Evolutionary conservation across 2,888 invertebrate species (phyloP).

Genomic region (Drosophila silvestris): DNA sequence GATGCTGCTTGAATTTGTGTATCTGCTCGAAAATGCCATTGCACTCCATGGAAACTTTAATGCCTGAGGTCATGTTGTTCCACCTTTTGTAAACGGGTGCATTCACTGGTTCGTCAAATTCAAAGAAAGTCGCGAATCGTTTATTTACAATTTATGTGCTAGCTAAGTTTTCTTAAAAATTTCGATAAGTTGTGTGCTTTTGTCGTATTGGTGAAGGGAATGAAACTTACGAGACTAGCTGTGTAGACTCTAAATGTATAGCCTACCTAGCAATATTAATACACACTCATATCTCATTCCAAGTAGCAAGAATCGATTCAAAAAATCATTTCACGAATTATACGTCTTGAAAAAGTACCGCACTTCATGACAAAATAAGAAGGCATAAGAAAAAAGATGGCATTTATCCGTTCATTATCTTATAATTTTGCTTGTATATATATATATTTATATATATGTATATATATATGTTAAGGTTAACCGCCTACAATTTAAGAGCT

Average conservation of each 20-base stretch:
- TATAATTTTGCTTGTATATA: background rate
- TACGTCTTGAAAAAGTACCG: background rate
- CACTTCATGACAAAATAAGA: background rate
- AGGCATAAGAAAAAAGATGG: background rate
- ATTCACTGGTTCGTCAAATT: background rate
- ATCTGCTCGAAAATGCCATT: constrained; percentile 50
- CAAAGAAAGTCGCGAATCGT: background rate
- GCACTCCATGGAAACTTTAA: constrained; percentile 42
- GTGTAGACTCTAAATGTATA: background rate
- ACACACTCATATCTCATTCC: background rate
- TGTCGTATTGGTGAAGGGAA: too few species aligned
- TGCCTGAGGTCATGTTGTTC: constrained; percentile 55
- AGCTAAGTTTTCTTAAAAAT: constrained; percentile 1
- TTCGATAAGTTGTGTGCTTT: background rate
- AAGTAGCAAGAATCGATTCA: background rate
- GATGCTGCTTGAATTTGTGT: constrained; percentile 45
- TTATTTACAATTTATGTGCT: constrained; percentile 2
- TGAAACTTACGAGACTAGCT: background rate
- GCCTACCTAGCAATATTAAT: background rate
- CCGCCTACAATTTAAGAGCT: background rate
- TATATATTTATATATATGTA: too few species aligned
- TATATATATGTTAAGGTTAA: background rate
- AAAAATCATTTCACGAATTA: background rate
- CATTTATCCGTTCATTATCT: background rate
- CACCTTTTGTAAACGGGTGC: background rate